A percentile compares a stretch with the other conserved stretches of the same genome.
These are phyloP conservation scores for Melipona bicolor DNA, from an alignment of 2,888 invertebrate species.

Conservation along the genomic window DNA sequence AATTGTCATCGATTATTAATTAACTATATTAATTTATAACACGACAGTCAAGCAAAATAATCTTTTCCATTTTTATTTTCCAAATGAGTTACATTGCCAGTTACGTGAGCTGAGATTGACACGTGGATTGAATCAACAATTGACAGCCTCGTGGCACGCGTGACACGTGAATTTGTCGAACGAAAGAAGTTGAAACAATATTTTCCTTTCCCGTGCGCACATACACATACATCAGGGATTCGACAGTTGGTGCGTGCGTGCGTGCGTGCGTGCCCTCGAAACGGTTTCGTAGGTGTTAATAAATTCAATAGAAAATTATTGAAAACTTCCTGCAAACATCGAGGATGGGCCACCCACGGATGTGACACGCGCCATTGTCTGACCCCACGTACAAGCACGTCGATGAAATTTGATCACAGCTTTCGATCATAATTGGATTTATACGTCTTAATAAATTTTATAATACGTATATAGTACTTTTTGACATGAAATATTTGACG, in stretches of 20 bases:
- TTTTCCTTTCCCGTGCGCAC: conserved; percentile 9
- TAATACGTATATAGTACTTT: not conserved
- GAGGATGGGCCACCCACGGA: conserved; percentile 59
- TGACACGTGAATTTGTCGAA: not conserved
- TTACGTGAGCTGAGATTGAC: no score
- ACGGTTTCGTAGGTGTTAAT: conserved; percentile 48
- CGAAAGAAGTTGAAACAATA: conserved; percentile 10
- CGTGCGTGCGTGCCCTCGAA: conserved; percentile 1
- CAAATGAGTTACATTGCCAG: no score
- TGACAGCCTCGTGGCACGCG: not conserved
- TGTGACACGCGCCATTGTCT: conserved; percentile 58
- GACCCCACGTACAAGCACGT: conserved; percentile 47
- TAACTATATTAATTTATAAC: no score
- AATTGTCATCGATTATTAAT: no score
- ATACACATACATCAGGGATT: not conserved
- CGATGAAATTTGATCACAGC: conserved; percentile 20
- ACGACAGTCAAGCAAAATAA: no score
- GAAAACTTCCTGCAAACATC: conserved; percentile 58
- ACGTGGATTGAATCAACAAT: not conserved
- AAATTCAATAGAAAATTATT: conserved; percentile 64
- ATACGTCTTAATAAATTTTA: not conserved
- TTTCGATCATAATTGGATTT: not conserved
- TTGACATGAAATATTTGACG: no score
- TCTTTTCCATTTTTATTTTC: no score
- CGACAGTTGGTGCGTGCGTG: not conserved